These are phyloP conservation scores for Cryptus viduatorius DNA, from an alignment of 2,888 invertebrate genomes.

Conservation along the genomic window DNA sequence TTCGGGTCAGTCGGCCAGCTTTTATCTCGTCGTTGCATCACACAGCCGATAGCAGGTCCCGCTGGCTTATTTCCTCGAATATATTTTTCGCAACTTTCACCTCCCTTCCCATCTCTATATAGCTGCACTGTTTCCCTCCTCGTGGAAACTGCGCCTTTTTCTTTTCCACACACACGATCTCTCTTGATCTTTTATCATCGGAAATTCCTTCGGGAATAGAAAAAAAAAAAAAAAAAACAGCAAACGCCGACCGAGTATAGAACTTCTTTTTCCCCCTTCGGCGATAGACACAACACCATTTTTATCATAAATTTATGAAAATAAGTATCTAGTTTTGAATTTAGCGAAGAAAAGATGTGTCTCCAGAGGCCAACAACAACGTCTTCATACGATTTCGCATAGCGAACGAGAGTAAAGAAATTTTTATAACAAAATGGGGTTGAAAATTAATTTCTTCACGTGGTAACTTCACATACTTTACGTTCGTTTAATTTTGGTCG, in stretches of 20 bases:
- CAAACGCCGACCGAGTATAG: neutral
- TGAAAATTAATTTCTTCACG: neutral
- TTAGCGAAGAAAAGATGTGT: neutral
- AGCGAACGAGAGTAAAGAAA: neutral
- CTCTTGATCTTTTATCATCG: slow-evolving; percentile 36
- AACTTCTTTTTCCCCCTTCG: neutral
- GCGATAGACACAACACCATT: slow-evolving; percentile 1
- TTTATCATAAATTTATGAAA: neutral
- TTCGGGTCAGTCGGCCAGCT: slow-evolving; percentile 77
- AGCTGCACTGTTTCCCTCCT: neutral
- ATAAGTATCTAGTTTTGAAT: neutral
- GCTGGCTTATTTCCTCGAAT: slow-evolving; percentile 74
- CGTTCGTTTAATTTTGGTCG: too few species aligned
- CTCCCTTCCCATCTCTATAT: neutral
- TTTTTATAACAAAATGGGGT: neutral
- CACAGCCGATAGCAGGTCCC: slow-evolving; percentile 67
- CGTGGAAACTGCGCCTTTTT: neutral
- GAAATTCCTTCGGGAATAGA: slow-evolving; percentile 29
- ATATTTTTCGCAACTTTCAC: slow-evolving; percentile 71
- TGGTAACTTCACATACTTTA: neutral
- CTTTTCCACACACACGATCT: neutral
- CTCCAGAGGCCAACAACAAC: neutral
- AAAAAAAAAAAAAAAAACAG: neutral
- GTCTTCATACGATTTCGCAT: neutral
- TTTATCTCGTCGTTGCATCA: slow-evolving; percentile 77